phyloP scores from a whole-genome alignment of 2,888 invertebrate species.

The Mechanitis messenoides region DNA sequence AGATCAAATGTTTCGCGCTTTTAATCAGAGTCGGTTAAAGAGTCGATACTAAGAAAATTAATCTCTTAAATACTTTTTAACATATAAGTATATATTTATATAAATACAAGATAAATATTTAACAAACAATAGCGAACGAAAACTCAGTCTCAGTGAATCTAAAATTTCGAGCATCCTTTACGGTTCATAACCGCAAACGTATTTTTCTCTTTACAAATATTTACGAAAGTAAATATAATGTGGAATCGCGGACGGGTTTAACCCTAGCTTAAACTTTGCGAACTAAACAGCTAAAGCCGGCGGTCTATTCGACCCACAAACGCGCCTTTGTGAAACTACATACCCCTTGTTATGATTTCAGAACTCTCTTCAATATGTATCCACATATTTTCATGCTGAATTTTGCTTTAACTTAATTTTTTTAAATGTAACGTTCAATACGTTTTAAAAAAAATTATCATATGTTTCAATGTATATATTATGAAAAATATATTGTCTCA shows the following conservation, averaged over 20 bases:
- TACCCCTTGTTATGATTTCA: constrained; percentile 50
- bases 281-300: constrained; percentile 50
- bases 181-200: constrained; percentile 36
- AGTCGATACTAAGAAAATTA: no score
- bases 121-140: not conserved
- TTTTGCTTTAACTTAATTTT: constrained; percentile 2
- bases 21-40: no score
- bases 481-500: no score
- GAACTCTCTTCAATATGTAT: constrained; percentile 32
- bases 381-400: constrained; percentile 9
- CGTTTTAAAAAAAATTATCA: not conserved
- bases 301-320: constrained; percentile 48
- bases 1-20: no score
- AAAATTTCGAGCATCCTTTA: constrained; percentile 18
- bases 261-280: constrained; percentile 50
- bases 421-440: not conserved
- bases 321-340: constrained; percentile 49
- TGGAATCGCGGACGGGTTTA: constrained; percentile 49
- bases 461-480: not conserved
- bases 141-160: constrained; percentile 10
- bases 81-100: not conserved
- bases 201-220: constrained; percentile 49
- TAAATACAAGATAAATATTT: not conserved
- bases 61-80: no score
- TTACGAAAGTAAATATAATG: constrained; percentile 44